Conservation (phyloP, 1,140 invertebrate genomes). For the Neodiprion fabricii region DNA sequence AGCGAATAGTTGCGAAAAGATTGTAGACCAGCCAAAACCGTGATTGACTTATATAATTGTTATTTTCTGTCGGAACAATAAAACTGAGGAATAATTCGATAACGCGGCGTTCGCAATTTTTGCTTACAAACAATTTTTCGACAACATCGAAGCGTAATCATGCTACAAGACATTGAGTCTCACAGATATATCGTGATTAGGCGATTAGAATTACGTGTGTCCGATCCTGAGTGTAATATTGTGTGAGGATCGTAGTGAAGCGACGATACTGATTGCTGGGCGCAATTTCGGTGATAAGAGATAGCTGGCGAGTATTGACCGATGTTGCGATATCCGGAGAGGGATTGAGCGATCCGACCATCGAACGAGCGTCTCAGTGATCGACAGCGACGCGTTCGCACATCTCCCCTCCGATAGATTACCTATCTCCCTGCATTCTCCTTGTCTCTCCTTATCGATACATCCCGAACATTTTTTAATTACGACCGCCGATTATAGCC, state of each 20-base stretch:
- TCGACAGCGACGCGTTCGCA: background rate
- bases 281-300: background rate
- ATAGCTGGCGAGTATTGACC: background rate
- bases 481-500: no score
- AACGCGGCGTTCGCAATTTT: no score
- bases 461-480: background rate
- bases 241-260: background rate
- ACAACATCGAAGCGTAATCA: no score
- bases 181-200: no score
- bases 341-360: background rate
- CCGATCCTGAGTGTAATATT: background rate
- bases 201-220: background rate
- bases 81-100: no score
- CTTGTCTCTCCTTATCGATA: slow-evolving; percentile 1
- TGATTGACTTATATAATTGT: no score
- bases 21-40: no score
- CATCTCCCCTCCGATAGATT: background rate
- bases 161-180: no score
- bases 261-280: background rate
- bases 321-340: background rate
- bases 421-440: background rate
- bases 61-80: no score
- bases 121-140: no score
- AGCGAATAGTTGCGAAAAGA: no score
- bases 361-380: background rate